A percentile compares a stretch with the other conserved stretches of the same genome.
Conservation (phyloP, 2,888 invertebrate species). For the Aricia artaxerxes region DNA sequence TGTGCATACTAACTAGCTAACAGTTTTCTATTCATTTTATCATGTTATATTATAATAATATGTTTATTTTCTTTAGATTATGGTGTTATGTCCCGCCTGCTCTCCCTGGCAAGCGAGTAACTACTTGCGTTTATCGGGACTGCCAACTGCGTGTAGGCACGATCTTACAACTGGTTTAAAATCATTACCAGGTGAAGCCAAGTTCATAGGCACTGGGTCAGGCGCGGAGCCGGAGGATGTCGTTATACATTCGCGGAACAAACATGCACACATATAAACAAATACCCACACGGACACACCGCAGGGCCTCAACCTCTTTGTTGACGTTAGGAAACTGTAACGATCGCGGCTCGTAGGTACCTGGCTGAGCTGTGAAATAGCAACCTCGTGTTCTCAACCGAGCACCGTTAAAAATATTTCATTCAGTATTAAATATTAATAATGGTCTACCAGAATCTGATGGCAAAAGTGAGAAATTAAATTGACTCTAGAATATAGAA, state of each 20-base stretch:
- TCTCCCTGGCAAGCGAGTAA: too few relatives aligned
- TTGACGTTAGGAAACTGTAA: conserved; percentile 22
- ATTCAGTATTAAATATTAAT: background rate
- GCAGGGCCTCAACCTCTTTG: conserved; percentile 20
- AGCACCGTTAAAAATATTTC: background rate
- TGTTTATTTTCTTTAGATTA: background rate
- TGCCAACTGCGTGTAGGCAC: background rate
- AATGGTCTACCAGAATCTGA: too few relatives aligned
- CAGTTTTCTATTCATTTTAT: background rate
- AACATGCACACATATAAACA: conserved; percentile 5
- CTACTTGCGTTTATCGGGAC: background rate
- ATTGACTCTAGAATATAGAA: too few relatives aligned
- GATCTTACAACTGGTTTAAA: background rate
- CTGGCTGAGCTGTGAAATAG: conserved; percentile 7
- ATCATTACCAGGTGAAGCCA: conserved; percentile 7
- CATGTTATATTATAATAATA: background rate
- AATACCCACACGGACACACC: background rate
- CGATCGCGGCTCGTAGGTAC: background rate
- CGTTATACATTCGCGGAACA: conserved; percentile 22
- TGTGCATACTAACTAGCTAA: background rate
- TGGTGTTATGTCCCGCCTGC: background rate
- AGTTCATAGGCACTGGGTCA: conserved; percentile 31
- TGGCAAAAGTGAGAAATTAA: too few relatives aligned
- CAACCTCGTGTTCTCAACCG: background rate
- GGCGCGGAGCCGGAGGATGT: conserved; percentile 8